Base-by-base conservation (phyloP, 1,140 invertebrate genomes). In the Varroa destructor region DNA sequence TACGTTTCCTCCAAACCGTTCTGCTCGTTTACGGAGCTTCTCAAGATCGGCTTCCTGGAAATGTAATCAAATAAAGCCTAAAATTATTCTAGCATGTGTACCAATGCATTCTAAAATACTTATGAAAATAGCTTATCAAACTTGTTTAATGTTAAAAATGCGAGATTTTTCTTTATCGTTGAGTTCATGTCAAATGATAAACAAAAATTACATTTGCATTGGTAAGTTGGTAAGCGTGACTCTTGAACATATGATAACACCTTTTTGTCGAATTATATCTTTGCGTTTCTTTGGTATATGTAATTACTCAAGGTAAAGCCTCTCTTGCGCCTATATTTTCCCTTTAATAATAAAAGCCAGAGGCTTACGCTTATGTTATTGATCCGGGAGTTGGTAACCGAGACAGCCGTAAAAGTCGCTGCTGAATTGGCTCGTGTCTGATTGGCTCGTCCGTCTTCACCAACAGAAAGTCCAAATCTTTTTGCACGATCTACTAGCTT, bases 1-100 rank as follows among this genome's bases (percentile, higher is more conserved):
- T 4, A 67, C 61, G 36, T 67, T 67, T 40, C 46, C 61, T n/a
- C 61, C 61, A 37, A 67, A 67, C 12, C 61, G 40, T 67, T 67
- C 61, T 12, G 61, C 61, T 5, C 61, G 61, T 8, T 67, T 67
- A 46, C 61, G 61, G 37, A 67, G 61, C 46, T 25, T 67, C 61
- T 67, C 61, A 46, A 67, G 61, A 67, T 67, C 61, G 40, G 40
- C 61, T 37, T 40, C 61, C 61, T 67, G 61, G 25, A 25, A 67
- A 67, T 51, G 8, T 51, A 8, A 67, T 67, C 25, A 12, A 58
- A 42, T 6, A 58, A 12, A 25, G 25, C 25, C 12, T 58, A 58
- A 42, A 3, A 58, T 58, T 12, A 6, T 3, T 36, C 25, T 25
- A 25, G 25, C 25, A 25, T 25, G 25, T 25, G 25, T 25, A 25